Evolutionary conservation across 2,797 vertebrate genomes (phyloP), one percentile per base, ranked within the genome.

Genomic region (Merluccius polli): DNA sequence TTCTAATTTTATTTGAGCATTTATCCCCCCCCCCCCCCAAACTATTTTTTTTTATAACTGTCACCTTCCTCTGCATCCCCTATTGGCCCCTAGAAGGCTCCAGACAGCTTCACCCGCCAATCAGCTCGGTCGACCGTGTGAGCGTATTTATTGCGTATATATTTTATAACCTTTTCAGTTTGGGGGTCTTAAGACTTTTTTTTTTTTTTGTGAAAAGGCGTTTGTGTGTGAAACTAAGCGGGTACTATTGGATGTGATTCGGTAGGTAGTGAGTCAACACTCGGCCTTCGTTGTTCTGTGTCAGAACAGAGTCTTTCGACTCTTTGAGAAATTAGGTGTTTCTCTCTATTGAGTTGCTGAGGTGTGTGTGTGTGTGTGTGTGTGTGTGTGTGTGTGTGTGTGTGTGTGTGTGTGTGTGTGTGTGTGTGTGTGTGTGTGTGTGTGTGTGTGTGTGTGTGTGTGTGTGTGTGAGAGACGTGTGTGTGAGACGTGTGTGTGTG

Each of bases 221-320:
- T 85, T 83, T 83, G 81, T 80, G 83, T 87, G 87, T 81, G 78
- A 77, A 77, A 89, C 85, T 86, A 90, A 89, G 77, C 78, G 86
- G 85, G 84, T 85, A 84, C 91, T 80, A 82, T 87, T 83, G 87
- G 86, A 87, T 88, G 81, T 85, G 80, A 85, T 87, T 87, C 8
- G 78, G 87, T n/a, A 81, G 86, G 78, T 73, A 86, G 82, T 79
- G 76, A 79, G 90, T 90, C 82, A 83, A 80, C 81, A 82, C 81
- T 85, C 75, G 77, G 52, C 72, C 89, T 71, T 89, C 90, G 92
- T 91, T 87, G 94, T 94, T 95, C 94, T 94, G 94, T 93, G 94
- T 95, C 94, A 95, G 94, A 95, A 94, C 94, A 93, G 92, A 33
- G 82, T 83, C 85, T 88, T 93, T 87, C 87, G n/a, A 89, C 91